Evolutionary conservation across 2,113 vertebrate genomes (phyloP), one percentile per base, ranked within the genome.

Genomic region (Gallinago media): DNA sequence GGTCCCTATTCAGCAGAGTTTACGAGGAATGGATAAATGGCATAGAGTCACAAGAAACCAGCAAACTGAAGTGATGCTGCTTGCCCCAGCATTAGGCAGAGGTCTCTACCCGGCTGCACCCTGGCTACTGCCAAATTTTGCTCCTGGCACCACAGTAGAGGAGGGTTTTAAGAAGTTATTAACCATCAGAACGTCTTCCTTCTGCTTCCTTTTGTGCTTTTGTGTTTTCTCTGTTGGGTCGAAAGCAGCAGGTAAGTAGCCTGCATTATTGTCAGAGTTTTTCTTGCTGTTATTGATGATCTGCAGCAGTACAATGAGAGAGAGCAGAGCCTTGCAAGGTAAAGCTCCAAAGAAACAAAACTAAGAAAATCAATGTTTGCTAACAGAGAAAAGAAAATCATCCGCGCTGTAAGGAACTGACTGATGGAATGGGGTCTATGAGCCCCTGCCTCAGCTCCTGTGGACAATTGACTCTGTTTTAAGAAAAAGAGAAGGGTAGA

Each of bases 361-460:
- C 87, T 74, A 89, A 83, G 82, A 97, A 97, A 97, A 98, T 98
- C 97, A 82, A 93, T 97, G 90, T 92, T 92, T 89, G 67, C 59
- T 88, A 96, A 91, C 8, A 18, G 46, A 65, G 44, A 71, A 79
- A 80, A 58, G 68, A 59, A 67, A 67, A 58, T 83, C 83, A 92
- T 59, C 90, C 74, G 63, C 77, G 89, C 56, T 61, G 59, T 80
- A 94, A 92, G 36, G 67, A 95, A 91, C 86, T 68, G 71, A 88
- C 74, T 94, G 68, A 36, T 91, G 78, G 90, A 89, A 96, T 71
- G 88, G 72, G 70, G n/a, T 92, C 80, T 86, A 7, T 93, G 38
- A 56, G 44, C 66, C 17, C 42, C 68, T 65, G 44, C 56, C 52
- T 90, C 18, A 4, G 50, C 42, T 89, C 32, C 59, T 7, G 1